phyloP scores from a whole-genome alignment of 1,140 invertebrate genomes.

The Aphaenogaster rudis region DNA sequence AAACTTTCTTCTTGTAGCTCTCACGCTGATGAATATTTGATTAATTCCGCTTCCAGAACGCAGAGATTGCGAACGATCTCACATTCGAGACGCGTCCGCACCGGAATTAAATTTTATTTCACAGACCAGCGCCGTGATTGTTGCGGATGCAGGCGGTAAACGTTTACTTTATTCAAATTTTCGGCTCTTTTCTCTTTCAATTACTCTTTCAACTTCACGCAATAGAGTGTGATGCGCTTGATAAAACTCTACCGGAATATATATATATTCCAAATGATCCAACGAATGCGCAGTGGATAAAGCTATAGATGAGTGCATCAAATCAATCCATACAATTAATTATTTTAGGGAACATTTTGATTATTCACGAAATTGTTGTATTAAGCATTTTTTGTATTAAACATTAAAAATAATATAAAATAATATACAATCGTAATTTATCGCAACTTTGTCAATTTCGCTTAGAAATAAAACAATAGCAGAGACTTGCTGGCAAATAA shows the following conservation, averaged over 20 bases:
- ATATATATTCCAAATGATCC: background rate
- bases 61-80: slow-evolving; percentile 48
- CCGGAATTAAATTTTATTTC: slow-evolving; percentile 53
- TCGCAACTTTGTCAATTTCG: background rate
- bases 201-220: slow-evolving; percentile 32
- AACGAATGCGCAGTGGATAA: too few species aligned
- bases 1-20: slow-evolving; percentile 47
- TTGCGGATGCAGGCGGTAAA: slow-evolving; percentile 38
- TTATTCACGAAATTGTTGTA: background rate
- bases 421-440: background rate
- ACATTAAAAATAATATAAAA: background rate
- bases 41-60: slow-evolving; percentile 37
- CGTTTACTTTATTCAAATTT: slow-evolving; percentile 33
- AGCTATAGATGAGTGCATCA: background rate
- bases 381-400: background rate
- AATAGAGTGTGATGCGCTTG: slow-evolving; percentile 11
- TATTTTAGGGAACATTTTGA: background rate
- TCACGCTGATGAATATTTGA: slow-evolving; percentile 59
- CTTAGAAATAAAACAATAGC: background rate
- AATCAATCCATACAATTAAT: background rate
- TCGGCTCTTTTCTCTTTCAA: slow-evolving; percentile 1
- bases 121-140: slow-evolving; percentile 32
- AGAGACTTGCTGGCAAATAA: background rate
- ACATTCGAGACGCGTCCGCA: slow-evolving; percentile 38
- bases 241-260: background rate